Evolutionary conservation across 1,140 invertebrate genomes (phyloP).

Genomic region (Trachymyrmex septentrionalis): DNA sequence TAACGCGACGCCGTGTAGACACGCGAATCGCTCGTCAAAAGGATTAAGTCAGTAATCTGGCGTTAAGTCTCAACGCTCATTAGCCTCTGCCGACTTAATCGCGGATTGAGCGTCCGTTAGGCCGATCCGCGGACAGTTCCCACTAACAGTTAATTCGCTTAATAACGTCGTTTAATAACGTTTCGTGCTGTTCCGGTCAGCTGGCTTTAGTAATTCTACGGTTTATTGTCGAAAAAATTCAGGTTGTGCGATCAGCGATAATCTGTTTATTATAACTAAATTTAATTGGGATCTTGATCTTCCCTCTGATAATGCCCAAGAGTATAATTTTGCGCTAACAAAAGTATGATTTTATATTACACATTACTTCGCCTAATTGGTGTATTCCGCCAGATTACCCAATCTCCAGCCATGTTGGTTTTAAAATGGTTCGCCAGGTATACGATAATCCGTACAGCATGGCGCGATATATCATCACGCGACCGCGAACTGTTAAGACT

Average conservation of each 20-base stretch:
- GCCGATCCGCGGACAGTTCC: constrained; percentile 63
- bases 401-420: not conserved
- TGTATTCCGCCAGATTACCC: not conserved
- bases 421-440: not conserved
- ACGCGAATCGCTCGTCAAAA: constrained; percentile 74
- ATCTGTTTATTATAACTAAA: constrained; percentile 30
- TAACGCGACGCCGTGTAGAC: constrained; percentile 59
- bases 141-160: constrained; percentile 71
- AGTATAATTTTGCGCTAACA: constrained; percentile 14
- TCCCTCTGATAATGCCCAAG: not conserved
- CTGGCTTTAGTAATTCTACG: not conserved
- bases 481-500: constrained; percentile 12
- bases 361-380: constrained; percentile 4
- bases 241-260: not conserved
- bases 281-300: constrained; percentile 22
- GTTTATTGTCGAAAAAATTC: constrained; percentile 8
- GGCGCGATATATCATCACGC: constrained; percentile 33
- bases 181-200: constrained; percentile 1
- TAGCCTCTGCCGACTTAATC: constrained; percentile 66
- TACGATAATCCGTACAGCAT: constrained; percentile 13
- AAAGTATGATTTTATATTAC: constrained; percentile 8
- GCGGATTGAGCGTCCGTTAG: constrained; percentile 67
- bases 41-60: constrained; percentile 75
- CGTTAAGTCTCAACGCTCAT: constrained; percentile 74
- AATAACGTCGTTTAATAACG: constrained; percentile 63